Base-by-base conservation (phyloP, 1,140 invertebrate genomes). In the Brachionus rubens region DNA sequence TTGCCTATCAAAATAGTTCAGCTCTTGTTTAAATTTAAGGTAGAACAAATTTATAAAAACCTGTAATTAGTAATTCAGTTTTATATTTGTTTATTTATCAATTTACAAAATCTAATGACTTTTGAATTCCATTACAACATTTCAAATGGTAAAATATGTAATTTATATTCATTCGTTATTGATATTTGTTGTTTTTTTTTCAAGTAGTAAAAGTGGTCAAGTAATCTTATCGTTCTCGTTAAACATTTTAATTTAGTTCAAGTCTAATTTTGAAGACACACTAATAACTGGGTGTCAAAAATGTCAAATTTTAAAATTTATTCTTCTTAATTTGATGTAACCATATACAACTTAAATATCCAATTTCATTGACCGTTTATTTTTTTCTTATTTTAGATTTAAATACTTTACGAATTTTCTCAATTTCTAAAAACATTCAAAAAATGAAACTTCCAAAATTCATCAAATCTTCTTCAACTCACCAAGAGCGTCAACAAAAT, bases 391-490 rank as follows among this genome's bases (percentile, higher is more conserved):
- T 5, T 33, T 9, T 59, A 59, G 54, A 59, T 59, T 59, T 59
- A 59, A 59, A 59, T 59, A 59, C 1, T 36, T n/a, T 14, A 7
- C 12, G 7, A 33, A 33, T 40, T 14, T n/a, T 33, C 7, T n/a
- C 0, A n/a, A 9, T 36, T 59, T 21, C n/a, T n/a, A 14, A 59
- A 2, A 26, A 33, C 1, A 26, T 5, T 10, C 1, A 52, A 59
- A 59, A 59, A 59, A 65, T 65, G 59, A 65, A 65, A 65, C 40
- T 65, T 24, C 59, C 59, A 65, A 65, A 65, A 24, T 65, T 65
- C 12, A 65, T 65, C 36, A 65, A 65, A 43, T 19, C 33, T 43
- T 19, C 33, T 43, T 65, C 59, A 41, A 65, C 59, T 46, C 59
- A 65, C 24, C 59, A 65, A 65, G 59, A 65, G 2, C 59, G 59